Percentiles rank a stretch among this genome's conserved stretches.
Conservation (phyloP, 2,888 invertebrate species). For the Lutraria lutraria region DNA sequence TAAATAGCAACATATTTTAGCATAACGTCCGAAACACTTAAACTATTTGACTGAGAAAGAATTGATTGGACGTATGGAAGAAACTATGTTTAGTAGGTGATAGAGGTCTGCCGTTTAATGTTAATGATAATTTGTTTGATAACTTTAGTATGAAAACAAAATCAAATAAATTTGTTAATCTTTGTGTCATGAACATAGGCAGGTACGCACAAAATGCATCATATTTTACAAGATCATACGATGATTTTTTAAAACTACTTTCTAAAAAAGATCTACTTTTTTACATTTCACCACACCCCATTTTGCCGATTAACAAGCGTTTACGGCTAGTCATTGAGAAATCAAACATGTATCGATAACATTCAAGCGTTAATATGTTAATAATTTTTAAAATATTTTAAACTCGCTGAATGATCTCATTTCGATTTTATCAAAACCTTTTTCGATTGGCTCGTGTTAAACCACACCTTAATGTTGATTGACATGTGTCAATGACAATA, state of each 20-base stretch:
- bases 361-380: slow-evolving; percentile 14
- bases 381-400: slow-evolving; percentile 23
- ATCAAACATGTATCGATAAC: neutral
- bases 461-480: slow-evolving; percentile 18
- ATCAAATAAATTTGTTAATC: neutral
- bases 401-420: slow-evolving; percentile 20
- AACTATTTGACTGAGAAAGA: too few relatives aligned
- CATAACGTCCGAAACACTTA: too few relatives aligned
- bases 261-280: neutral
- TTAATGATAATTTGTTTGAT: neutral
- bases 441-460: neutral
- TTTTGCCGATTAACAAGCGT: neutral
- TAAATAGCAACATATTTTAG: too few relatives aligned
- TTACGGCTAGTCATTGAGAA: neutral
- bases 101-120: too few relatives aligned
- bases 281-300: neutral
- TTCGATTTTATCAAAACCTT: slow-evolving; percentile 2
- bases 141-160: neutral
- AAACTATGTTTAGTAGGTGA: too few relatives aligned
- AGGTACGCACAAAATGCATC: neutral
- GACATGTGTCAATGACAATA: slow-evolving; percentile 32
- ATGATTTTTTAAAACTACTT: neutral
- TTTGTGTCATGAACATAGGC: neutral
- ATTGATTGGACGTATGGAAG: too few relatives aligned
- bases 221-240: neutral